Evolutionary conservation across 64 coral and sea anemone species (phyloP).

Genomic region (Catalaphyllia jardinei): DNA sequence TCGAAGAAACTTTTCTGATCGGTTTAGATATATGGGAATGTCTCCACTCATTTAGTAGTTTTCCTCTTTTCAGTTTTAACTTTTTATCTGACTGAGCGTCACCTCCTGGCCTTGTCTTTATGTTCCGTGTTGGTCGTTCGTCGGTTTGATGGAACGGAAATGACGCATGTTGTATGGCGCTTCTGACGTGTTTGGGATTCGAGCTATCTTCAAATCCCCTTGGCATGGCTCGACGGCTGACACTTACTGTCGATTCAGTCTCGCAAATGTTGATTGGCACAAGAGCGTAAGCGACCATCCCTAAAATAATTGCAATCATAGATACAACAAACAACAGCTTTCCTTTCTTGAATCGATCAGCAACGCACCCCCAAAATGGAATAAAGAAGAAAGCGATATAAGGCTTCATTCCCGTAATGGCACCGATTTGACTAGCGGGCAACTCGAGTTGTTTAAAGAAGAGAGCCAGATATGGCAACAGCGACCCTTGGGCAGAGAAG

Average conservation of each 20-base stretch:
- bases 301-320: conserved; percentile 70
- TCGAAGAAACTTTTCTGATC: conserved; percentile 1
- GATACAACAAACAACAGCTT: conserved; percentile 87
- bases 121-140: neutral
- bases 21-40: neutral
- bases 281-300: conserved; percentile 77
- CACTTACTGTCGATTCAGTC: neutral
- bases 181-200: neutral
- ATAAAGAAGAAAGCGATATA: conserved; percentile 98
- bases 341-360: conserved; percentile 89
- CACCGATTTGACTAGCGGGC: conserved; percentile 83
- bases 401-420: conserved; percentile 88
- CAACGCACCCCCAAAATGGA: conserved; percentile 89
- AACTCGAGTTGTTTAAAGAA: conserved; percentile 95
- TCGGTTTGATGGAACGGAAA: neutral
- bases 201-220: neutral
- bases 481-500: conserved; percentile 92
- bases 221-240: neutral
- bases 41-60: neutral
- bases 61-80: neutral
- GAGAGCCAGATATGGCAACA: conserved; percentile 87
- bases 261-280: conserved; percentile 90
- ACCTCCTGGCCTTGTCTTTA: neutral
- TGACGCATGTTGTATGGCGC: neutral
- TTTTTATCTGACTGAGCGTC: neutral